Evolutionary conservation across 1,140 invertebrate genomes (phyloP), one percentile per base, ranked within the genome.

Genomic region (Cydia fagiglandana): DNA sequence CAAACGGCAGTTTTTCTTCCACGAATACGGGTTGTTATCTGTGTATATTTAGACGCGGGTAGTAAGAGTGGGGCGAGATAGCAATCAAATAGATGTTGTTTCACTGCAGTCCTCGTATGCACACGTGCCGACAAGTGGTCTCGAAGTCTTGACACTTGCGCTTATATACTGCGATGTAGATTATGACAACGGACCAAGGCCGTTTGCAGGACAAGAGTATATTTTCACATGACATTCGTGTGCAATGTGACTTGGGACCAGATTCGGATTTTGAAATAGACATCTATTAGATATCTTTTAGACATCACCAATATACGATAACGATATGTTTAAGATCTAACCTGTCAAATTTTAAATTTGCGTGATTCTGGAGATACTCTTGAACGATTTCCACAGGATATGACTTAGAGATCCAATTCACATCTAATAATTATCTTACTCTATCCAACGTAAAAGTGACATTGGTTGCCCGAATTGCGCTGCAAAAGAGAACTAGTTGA

Each of bases 81-180:
- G 91, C 89, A 90, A 93, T 93, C 91, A 91, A 91, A 93, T 93
- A 88, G 88, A 91, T 93, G 91, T 93, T 91, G 89, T 91, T 91
- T 90, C 88, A 86, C 84, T 91, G 88, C 88, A 91, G 83, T 81
- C 83, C 78, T 81, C 80, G 82, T 88, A 87, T 88, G 90, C 91
- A 90, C 88, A 89, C 80, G 86, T 84, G 88, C 76, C 81, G 87
- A 90, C 86, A 88, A 80, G 81, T 82, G 79, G 75, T 83, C 81
- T 83, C 83, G 82, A 85, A 81, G 82, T 88, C 87, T 88, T 91
- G 88, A 91, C 84, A 89, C 86, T 89, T 86, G 84, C 70, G 66
- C 15, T 17, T 17, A 70, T 47, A 73, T 73, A 73, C 47, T 24
- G 64, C 34, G 34, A 4, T 38, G 66, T 13, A 70, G 66, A 50